These are phyloP conservation scores for Phthorimaea operculella DNA, from an alignment of 1,140 invertebrate species.

Conservation along the genomic window DNA sequence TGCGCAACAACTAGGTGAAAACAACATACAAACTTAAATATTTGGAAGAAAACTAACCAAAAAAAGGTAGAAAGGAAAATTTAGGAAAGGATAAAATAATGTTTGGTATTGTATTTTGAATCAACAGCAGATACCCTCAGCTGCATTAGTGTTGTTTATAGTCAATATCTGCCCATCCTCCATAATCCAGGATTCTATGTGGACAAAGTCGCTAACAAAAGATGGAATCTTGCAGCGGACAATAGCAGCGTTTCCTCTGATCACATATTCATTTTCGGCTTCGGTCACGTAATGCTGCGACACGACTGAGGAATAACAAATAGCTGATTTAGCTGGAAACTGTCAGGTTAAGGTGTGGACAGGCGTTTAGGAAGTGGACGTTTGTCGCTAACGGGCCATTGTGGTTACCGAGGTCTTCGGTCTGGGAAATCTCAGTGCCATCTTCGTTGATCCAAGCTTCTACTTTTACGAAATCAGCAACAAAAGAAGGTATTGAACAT, in stretches of 20 bases:
- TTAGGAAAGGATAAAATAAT: constrained; percentile 11
- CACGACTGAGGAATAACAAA: constrained; percentile 75
- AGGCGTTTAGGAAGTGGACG: constrained; percentile 27
- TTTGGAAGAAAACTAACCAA: not conserved
- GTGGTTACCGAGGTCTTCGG: constrained; percentile 72
- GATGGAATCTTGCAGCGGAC: constrained; percentile 95
- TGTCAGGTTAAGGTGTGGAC: constrained; percentile 34
- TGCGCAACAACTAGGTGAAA: constrained; percentile 78
- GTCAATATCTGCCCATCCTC: constrained; percentile 78
- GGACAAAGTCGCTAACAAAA: constrained; percentile 93
- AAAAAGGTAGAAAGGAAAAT: constrained; percentile 10
- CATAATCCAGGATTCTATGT: constrained; percentile 87
- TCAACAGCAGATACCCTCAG: constrained; percentile 33
- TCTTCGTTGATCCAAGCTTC: constrained; percentile 79
- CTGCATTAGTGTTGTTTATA: constrained; percentile 65
- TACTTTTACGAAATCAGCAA: constrained; percentile 83
- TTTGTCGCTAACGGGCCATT: constrained; percentile 28
- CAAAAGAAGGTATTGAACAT: constrained; percentile 84
- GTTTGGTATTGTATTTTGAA: constrained; percentile 6
- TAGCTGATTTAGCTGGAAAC: constrained; percentile 34
- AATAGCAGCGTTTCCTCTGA: constrained; percentile 89
- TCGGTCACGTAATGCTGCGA: constrained; percentile 89
- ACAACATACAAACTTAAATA: constrained; percentile 5
- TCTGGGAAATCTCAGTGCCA: constrained; percentile 70
- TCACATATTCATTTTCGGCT: constrained; percentile 94